These are phyloP conservation scores for Corythaixoides concolor DNA, from an alignment of 2,113 vertebrate genomes.

Conservation along the genomic window DNA sequence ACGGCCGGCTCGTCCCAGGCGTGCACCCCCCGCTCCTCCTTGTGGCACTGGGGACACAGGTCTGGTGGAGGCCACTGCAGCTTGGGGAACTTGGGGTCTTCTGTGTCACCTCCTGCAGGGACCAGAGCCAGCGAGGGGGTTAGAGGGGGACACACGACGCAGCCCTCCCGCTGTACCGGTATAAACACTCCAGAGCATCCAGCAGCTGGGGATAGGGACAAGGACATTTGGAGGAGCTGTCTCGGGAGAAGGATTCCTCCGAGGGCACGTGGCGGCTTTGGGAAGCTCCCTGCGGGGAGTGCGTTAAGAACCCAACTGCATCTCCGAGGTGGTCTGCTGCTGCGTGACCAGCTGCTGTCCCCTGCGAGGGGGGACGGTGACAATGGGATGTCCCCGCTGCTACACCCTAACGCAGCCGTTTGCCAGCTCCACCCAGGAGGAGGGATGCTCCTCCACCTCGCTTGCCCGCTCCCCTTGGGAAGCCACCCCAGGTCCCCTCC, in stretches of 20 bases:
- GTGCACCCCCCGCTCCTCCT: slow-evolving; percentile 67
- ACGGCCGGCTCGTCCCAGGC: slow-evolving; percentile 75
- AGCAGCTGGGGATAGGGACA: background rate
- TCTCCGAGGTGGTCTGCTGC: background rate
- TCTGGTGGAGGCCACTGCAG: slow-evolving; percentile 88
- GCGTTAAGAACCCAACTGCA: background rate
- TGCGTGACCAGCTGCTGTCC: background rate
- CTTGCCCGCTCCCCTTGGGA: background rate
- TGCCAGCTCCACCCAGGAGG: background rate
- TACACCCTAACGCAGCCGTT: background rate
- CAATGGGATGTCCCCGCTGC: accelerated
- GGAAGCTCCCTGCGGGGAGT: background rate
- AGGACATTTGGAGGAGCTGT: background rate
- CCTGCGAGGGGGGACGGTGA: background rate
- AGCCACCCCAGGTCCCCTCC: accelerated
- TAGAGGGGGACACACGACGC: accelerated
- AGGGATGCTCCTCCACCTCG: background rate
- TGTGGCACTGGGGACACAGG: slow-evolving; percentile 83
- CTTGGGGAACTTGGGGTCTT: slow-evolving; percentile 93
- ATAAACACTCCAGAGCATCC: accelerated
- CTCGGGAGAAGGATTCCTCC: background rate
- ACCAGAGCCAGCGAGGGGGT: background rate
- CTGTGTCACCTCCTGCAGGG: slow-evolving; percentile 80
- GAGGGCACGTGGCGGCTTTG: background rate
- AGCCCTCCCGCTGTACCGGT: background rate